Base-by-base conservation (phyloP, 1,140 invertebrate species). In the Macrobrachium nipponense region DNA sequence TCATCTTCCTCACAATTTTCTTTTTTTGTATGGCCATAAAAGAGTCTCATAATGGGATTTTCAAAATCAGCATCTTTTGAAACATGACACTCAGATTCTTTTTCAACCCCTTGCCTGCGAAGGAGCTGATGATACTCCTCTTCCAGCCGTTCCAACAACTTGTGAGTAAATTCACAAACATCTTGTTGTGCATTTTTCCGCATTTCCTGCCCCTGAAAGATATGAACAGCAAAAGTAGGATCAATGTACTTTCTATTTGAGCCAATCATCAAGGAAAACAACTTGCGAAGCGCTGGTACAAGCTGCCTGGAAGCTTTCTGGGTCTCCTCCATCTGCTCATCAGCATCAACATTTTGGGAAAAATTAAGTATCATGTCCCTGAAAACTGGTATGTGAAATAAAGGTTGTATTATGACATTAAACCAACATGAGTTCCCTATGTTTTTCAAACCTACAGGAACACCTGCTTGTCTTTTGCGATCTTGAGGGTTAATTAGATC, bases 371-470 rank as follows among this genome's bases (percentile, higher is more conserved):
- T 91, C 76, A 92, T 88, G 70, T 91, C 89, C 66, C 92, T 87
- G 89, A 93, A 93, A 60, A 91, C 90, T 18, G 90, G 90, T 51
- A 92, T 86, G 89, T 92, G 91, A 89, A 93, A 92, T 61, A 92
- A 89, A 18, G 91, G 92, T 90, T 93, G 92, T 85, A 93, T 92
- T 20, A 93, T 92, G 87, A 92, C 92, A 90, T 92, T 92, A 89
- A 93, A 93, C 92, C 92, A 93, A 89, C 92, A 93, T 2, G 92
- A 93, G 81, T 93, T 93, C n/a, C 92, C 92, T 27, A 93, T 92
- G 90, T 93, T 93, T 89, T 92, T 92, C 36, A 93, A 89, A 15
- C 92, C 92, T 62, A 93, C 92, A 44, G 92, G 92, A 90, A 87
- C 81, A 15, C 90, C 90, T 10, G 90, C 90, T 20, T 90, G 89